A percentile compares a stretch with the other conserved stretches of the same genome.
phyloP scores from a whole-genome alignment of 2,113 vertebrate genomes.

The Coptodon rendalli region DNA sequence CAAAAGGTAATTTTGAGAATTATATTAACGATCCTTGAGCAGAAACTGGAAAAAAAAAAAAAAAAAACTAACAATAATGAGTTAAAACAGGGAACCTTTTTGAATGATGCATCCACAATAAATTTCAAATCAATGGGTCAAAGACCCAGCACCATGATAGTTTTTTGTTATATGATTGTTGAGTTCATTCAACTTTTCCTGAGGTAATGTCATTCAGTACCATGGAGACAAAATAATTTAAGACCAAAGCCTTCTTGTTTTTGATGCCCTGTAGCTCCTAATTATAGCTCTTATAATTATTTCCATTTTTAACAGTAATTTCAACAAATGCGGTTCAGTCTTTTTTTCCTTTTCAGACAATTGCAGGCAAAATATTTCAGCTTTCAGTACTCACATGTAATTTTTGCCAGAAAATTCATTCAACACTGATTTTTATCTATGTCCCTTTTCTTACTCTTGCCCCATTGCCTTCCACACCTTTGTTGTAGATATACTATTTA shows the following conservation, averaged over 20 bases:
- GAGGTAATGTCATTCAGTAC: not conserved
- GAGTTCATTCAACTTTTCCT: not conserved
- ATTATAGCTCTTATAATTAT: not conserved
- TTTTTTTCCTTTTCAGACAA: not conserved
- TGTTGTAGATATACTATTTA: not conserved
- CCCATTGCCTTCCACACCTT: not conserved
- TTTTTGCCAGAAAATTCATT: not conserved
- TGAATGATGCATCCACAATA: not conserved
- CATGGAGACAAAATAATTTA: not conserved
- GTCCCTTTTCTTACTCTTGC: not conserved
- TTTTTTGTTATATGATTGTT: not conserved
- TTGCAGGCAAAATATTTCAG: not conserved
- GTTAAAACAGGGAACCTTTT: not conserved
- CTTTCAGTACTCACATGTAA: not conserved
- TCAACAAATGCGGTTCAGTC: not conserved
- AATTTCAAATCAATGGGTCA: not conserved
- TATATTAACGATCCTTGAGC: not conserved
- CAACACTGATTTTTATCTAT: not conserved
- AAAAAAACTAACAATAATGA: not conserved
- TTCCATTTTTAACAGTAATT: not conserved
- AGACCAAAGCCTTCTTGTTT: not conserved
- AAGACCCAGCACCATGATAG: not conserved
- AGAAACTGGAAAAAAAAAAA: not conserved
- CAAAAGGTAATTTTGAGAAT: not conserved
- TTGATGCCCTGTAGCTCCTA: not conserved